These are phyloP conservation scores for Drosophila malerkotliana DNA, from an alignment of 1,140 invertebrate genomes.

Conservation along the genomic window DNA sequence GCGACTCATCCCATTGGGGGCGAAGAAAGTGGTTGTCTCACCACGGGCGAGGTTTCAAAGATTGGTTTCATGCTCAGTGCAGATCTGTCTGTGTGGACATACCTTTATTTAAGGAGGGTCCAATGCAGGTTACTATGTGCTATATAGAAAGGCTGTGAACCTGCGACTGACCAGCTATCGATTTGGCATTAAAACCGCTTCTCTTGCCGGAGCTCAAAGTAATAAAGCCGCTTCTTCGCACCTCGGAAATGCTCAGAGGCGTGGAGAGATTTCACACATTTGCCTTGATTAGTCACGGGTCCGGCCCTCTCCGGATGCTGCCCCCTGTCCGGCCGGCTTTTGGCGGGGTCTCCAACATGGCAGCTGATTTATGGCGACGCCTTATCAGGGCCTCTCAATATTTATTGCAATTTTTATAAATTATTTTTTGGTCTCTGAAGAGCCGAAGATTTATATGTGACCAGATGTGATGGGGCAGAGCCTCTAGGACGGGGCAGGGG, in stretches of 20 bases:
- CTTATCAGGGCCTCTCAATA: conserved; percentile 78
- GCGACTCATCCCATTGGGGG: no score
- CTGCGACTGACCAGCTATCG: conserved; percentile 19
- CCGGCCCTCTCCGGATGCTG: conserved; percentile 7
- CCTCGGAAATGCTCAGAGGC: conserved; percentile 22
- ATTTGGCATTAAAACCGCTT: conserved; percentile 53
- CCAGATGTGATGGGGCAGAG: conserved; percentile 44
- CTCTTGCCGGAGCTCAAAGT: background rate
- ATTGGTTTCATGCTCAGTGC: no score
- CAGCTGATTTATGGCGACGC: conserved; percentile 81
- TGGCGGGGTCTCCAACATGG: conserved; percentile 37
- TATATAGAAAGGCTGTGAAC: background rate
- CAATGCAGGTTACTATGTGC: no score
- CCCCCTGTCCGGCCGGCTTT: background rate
- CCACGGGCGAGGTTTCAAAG: no score
- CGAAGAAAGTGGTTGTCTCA: no score
- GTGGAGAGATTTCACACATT: conserved; percentile 61
- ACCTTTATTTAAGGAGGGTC: no score
- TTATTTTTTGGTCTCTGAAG: conserved; percentile 37
- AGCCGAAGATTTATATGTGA: conserved; percentile 54
- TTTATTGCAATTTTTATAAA: conserved; percentile 78
- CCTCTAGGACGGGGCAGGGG: background rate
- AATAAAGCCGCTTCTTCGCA: conserved; percentile 17
- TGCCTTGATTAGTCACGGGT: conserved; percentile 73
- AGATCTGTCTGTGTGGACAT: no score